Evolutionary conservation across 2,113 vertebrate species (phyloP), one percentile per base, ranked within the genome.

Genomic region (Cavia aperea): DNA sequence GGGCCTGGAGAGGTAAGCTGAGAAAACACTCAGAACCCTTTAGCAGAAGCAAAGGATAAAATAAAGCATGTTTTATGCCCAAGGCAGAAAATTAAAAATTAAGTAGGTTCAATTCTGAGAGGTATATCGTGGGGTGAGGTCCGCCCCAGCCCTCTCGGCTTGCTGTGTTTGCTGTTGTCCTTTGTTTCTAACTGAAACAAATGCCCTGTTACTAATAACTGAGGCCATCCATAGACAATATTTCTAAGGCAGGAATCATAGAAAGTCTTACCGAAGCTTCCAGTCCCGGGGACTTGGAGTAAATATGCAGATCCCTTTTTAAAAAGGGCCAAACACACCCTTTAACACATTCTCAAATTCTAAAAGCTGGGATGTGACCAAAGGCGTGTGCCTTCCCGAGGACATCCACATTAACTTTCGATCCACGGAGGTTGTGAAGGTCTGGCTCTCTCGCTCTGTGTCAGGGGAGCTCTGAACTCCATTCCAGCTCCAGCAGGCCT

Each of bases 11-110:
- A 79, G 90, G 93, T 95, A 93, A 95, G 86, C 88, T 81, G 82
- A 93, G 87, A 94, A 93, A 93, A 93, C 63, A 92, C 60, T 65
- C 90, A 70, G 29, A 84, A 36, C 49, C 89, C 58, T 86, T 46
- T 43, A 86, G 86, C 72, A 89, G 86, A 94, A 91, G 84, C 81
- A 63, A 82, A 93, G 95, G 86, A 94, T 95, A 85, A 96, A 96
- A 96, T 29, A 88, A 89, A 62, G 78, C 86, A 7, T 46, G 39
- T 65, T 94, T 88, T 46, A 21, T 88, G 96, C 95, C 93, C 86
- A 89, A 94, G 95, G 96, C 90, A 96, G 94, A 94, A 94, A 94
- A 96, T 96, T 90, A 95, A 96, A 96, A 94, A 96, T 95, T 95
- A 84, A 96, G 85, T 84, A 89, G 84, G 33, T 79, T 91, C 84